Base-by-base conservation (phyloP, 2,888 invertebrate genomes). In the Pandemis corylana region DNA sequence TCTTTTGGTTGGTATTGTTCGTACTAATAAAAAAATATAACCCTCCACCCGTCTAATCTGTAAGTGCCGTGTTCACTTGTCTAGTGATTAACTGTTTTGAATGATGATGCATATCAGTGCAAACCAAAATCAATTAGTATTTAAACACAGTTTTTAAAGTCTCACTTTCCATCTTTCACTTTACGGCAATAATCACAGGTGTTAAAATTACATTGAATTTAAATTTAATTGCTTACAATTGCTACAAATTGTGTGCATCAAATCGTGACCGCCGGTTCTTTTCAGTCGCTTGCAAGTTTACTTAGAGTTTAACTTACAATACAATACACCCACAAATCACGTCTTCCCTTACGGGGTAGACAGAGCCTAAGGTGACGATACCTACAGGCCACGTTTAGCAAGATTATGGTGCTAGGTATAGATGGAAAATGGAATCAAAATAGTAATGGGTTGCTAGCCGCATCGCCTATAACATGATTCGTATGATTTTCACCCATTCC, bases 221-320 rank as follows among this genome's bases (percentile, higher is more conserved):
- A 5, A 12, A 15, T 36, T 49, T 61, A 59, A 36, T 46, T 36
- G 41, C 49, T 9, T 41, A 7, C 13, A n/a, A 7, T 13, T 62
- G n/a, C 7, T 62, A 2, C 28, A 36, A 72, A 66, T 66, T 51
- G 61, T 56, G 72, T n/a, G 42, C 65, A 5, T 59, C 28, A 46
- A 64, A 36, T 53, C 53, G 9, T 56, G 53, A 2, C 12, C 10
- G 2, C 28, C 28, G 28, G 5, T 28, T 5, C 28, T 5, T 59
- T 59, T 28, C 6, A 4, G n/a, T 20, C 56, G 5, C 3, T 56
- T 56, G 0, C 44, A 66, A 76, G 66, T 53, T 61, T 69, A 59
- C 36, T 53, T 59, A 74, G 28, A 65, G 20, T n/a, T n/a, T n/a
- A n/a, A n/a, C n/a, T n/a, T n/a, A n/a, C n/a, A n/a, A n/a, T n/a